phyloP scores from a whole-genome alignment of 2,888 invertebrate species.

The Lasioglossum villosulum region DNA sequence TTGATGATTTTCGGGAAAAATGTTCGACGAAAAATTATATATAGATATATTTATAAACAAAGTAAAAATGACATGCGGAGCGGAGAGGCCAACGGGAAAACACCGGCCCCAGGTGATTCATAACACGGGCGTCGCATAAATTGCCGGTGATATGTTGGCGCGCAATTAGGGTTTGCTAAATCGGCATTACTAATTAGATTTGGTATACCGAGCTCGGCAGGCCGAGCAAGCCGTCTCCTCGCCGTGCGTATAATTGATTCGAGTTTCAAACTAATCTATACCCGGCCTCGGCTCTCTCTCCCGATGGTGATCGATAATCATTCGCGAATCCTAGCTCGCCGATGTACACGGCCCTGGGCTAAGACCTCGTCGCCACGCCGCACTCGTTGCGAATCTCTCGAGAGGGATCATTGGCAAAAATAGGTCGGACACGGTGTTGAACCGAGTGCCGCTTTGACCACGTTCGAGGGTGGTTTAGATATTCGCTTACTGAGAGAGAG shows the following conservation, averaged over 20 bases:
- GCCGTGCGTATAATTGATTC: slow-evolving; percentile 79
- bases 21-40: background rate
- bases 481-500: background rate
- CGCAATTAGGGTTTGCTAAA: slow-evolving; percentile 82
- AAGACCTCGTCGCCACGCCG: slow-evolving; percentile 25
- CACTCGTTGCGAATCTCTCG: slow-evolving; percentile 21
- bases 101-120: slow-evolving; percentile 70
- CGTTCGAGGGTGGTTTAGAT: background rate
- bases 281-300: slow-evolving; percentile 21
- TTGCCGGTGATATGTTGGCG: slow-evolving; percentile 78
- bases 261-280: slow-evolving; percentile 81
- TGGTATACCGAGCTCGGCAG: slow-evolving; percentile 68
- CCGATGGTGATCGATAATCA: slow-evolving; percentile 73
- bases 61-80: background rate
- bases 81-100: slow-evolving; percentile 51
- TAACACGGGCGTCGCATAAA: slow-evolving; percentile 79
- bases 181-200: slow-evolving; percentile 82
- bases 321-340: slow-evolving; percentile 41
- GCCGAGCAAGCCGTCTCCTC: slow-evolving; percentile 66
- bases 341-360: slow-evolving; percentile 18
- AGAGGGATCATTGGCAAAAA: slow-evolving; percentile 32
- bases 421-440: slow-evolving; percentile 2
- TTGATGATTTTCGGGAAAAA: background rate
- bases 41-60: background rate
- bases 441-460: slow-evolving; percentile 1